Evolutionary conservation across 2,888 invertebrate species (phyloP), one percentile per base, ranked within the genome.

Genomic region (Lutraria lutraria): DNA sequence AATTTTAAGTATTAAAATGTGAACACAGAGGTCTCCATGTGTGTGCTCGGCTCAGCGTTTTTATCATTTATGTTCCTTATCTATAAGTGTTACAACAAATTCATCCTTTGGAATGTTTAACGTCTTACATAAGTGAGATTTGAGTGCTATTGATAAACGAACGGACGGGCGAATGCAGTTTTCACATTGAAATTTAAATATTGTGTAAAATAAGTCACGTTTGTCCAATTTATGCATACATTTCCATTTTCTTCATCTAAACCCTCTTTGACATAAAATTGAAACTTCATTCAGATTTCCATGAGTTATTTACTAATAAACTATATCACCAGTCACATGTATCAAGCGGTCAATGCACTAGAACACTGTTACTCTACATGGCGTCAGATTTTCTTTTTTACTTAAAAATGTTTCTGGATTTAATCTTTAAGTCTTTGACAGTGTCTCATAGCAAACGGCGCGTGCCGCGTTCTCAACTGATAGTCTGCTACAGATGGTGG

Each of bases 391-490:
- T 25, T 13, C 3, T 25, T 25, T 25, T 68, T 68, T 68, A 25
- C n/a, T 13, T 25, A 25, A 13, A 3, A 68, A 68, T 19, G n/a
- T 68, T 68, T 68, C 12, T 25, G 63, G 21, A 21, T 68, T 68
- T n/a, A 25, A 68, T 25, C 25, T n/a, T 68, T 68, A 10, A 68
- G 63, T 68, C 63, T 68, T 68, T 68, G 63, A 25, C 63, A 68
- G 25, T 68, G 63, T 68, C 25, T 68, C 12, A n/a, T 68, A 76
- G 19, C 68, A 56, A 34, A 53, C 34, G 76, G 68, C 72, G 68
- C 82, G 87, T 87, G 87, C 81, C 86, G 63, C 76, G 29, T 76
- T 76, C 76, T 16, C 12, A 68, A 31, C 54, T 81, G 53, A 87
- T 82, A 53, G 53, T 56, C 52, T 31, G 79, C 53, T 52, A 79